Evolutionary conservation across 2,797 vertebrate species (phyloP), one percentile per base, ranked within the genome.

Genomic region (Pangasius sanitwongsei): DNA sequence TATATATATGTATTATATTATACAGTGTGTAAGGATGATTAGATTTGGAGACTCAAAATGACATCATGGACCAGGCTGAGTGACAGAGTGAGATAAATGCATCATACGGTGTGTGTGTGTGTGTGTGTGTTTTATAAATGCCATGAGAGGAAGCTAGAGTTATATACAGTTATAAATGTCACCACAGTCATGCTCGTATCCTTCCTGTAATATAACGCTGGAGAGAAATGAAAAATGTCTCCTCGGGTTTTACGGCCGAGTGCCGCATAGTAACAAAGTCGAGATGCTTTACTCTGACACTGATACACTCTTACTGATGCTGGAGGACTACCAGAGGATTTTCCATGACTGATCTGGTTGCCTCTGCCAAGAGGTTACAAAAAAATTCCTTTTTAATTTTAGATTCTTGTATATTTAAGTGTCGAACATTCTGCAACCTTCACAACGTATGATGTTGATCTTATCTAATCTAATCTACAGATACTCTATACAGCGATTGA

Each of bases 121-220:
- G 55, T 37, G 78, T 23, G 55, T 37, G 78, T 37, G 78, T 37
- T 16, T 81, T 82, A 25, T 61, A 82, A 63, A 83, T 44, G 81
- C 23, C 37, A 65, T n/a, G 37, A 83, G 57, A 61, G 57, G 23
- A 63, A 83, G 57, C 23, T 63, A n/a, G 55, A 83, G 34, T 83
- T 83, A 37, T 83, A 83, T 44, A 3, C 80, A 61, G 59, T 63
- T 83, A 83, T 83, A 83, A 83, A 83, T 83, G 81, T 83, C 81
- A 83, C 77, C 53, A 37, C 50, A 80, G 77, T 80, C 16, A 34
- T 34, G 50, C 50, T 34, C 7, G 18, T 57, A 53, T 80, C 48
- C 77, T 20, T 28, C 31, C 50, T 11, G 77, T 80, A 80, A 80
- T 80, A 80, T 34, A 80, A 57, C 31, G 6, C 81, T 2, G 25